These are phyloP conservation scores for Borostomias antarcticus DNA, from an alignment of 2,797 vertebrate species.

Conservation along the genomic window DNA sequence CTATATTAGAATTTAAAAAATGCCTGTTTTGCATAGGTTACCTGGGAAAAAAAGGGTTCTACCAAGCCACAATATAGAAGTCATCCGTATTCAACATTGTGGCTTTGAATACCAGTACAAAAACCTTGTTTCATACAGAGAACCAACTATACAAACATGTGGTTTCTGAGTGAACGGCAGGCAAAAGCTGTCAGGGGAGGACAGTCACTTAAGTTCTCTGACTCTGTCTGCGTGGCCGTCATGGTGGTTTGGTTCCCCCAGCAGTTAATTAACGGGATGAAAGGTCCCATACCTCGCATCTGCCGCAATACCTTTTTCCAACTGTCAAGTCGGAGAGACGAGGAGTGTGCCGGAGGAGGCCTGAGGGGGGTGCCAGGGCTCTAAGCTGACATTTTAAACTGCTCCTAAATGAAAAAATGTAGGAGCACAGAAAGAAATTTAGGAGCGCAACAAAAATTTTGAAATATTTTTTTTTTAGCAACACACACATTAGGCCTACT, in stretches of 20 bases:
- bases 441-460: too few relatives aligned
- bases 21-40: too few relatives aligned
- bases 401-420: too few relatives aligned
- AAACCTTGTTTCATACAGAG: background rate
- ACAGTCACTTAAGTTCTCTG: slow-evolving; percentile 29
- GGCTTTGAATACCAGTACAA: background rate
- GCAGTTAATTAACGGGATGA: slow-evolving; percentile 57
- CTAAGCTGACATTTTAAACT: too few relatives aligned
- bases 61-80: too few relatives aligned
- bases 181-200: slow-evolving; percentile 34
- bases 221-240: slow-evolving; percentile 42
- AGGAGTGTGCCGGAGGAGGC: slow-evolving; percentile 36
- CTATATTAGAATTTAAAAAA: too few relatives aligned
- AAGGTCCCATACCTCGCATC: slow-evolving; percentile 52
- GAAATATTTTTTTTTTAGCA: too few relatives aligned
- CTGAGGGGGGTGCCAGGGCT: slow-evolving; percentile 29
- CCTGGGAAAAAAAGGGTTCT: too few relatives aligned
- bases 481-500: too few relatives aligned
- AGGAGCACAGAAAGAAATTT: too few relatives aligned
- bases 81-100: too few relatives aligned
- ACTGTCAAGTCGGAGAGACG: slow-evolving; percentile 61
- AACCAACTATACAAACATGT: background rate
- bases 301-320: slow-evolving; percentile 52
- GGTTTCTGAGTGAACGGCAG: slow-evolving; percentile 9
- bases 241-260: slow-evolving; percentile 50